Base-by-base conservation (phyloP, 2,888 invertebrate species). In the Poecilobothrus nobilitatus region DNA sequence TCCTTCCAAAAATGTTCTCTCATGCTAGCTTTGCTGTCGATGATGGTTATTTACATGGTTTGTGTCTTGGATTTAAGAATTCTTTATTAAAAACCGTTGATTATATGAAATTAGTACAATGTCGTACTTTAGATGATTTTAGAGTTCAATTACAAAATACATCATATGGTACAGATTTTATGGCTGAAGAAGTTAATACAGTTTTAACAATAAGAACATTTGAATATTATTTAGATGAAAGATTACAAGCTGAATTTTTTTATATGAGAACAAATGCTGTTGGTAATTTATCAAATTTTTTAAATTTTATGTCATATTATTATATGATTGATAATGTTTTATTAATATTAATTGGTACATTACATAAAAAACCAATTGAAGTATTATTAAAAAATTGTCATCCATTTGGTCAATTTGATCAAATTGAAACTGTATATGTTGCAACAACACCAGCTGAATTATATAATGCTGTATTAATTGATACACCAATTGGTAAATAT, bases 311-410 rank as follows among this genome's bases (percentile, higher is more conserved):
- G 71, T 97, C 96, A 76, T 96, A 96, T 87, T 95, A 95, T 81
- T 97, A 97, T 83, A 97, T 97, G 97, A 97, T 97, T 79, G 97
- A 97, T 82, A 97, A 97, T 82, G 97, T 97, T 71, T 95, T 97
- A 76, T 83, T 96, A 73, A 83, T 97, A 78, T 96, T 97, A 75
- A 97, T 96, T 73, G 97, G 97, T 21, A 97, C 97, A 68, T 85
- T 97, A 68, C 97, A 97, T 82, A 96, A 97, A 82, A 86, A 97
- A 75, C 95, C 97, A 12, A 95, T 97, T 78, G 92, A 93, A 64
- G 97, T 97, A 82, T 83, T 97, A 74, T 95, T 97, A 76, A 94
- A 95, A 22, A 97, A 97, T 82, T 97, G 97, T 79, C 97, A 97
- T 82, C 97, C 97, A 2, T 84, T 97, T 76, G 97, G 97, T 27